A percentile compares a stretch with the other conserved stretches of the same genome.
Conservation (phyloP, 1,140 invertebrate species). For the Caenorhabditis briggsae region DNA sequence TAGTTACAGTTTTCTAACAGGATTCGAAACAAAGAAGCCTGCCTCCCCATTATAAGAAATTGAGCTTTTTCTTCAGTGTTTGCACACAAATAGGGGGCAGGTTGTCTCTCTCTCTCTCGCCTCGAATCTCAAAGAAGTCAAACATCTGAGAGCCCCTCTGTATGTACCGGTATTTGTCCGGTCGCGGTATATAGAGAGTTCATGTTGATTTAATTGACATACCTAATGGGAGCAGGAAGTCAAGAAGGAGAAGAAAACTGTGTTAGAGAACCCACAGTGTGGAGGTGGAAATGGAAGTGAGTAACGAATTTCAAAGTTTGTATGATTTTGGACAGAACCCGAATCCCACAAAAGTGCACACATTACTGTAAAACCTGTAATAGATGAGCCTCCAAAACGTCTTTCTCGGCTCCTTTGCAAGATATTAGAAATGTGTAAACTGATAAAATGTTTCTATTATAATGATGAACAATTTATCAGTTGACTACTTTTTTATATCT, state of each 20-base stretch:
- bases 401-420: too few relatives aligned
- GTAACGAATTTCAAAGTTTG: neutral
- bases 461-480: too few relatives aligned
- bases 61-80: constrained; percentile 22
- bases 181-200: constrained; percentile 11
- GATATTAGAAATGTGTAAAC: too few relatives aligned
- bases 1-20: too few relatives aligned
- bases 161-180: constrained; percentile 54
- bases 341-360: neutral
- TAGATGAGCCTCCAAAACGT: neutral
- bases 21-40: neutral
- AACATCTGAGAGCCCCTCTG: constrained; percentile 21
- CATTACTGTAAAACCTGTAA: neutral
- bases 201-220: constrained; percentile 54
- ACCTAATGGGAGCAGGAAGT: constrained; percentile 21
- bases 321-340: neutral
- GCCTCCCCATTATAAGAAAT: neutral
- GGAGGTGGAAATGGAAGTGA: neutral
- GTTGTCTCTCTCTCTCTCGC: neutral
- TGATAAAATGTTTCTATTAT: too few relatives aligned
- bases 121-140: constrained; percentile 25
- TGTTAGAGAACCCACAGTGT: neutral
- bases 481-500: too few relatives aligned
- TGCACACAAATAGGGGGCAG: constrained; percentile 32
- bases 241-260: neutral